Evolutionary conservation across 1,140 invertebrate genomes (phyloP).

Genomic region (Dendrolimus kikuchii): DNA sequence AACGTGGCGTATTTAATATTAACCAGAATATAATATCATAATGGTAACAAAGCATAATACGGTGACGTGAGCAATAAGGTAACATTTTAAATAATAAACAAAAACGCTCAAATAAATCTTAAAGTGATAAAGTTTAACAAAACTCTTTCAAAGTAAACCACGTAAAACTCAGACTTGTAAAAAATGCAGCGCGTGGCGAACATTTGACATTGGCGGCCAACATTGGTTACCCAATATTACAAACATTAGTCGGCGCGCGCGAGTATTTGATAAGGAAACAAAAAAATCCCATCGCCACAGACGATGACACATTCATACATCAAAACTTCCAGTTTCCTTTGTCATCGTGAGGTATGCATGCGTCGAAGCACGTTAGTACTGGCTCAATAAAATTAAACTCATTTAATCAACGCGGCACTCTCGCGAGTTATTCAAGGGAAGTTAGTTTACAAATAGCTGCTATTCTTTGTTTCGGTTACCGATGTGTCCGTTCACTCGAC

Average conservation of each 20-base stretch:
- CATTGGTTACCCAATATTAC: conserved; percentile 15
- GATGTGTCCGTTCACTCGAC: conserved; percentile 21
- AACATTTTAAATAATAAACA: conserved; percentile 49
- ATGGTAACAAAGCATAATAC: conserved; percentile 63
- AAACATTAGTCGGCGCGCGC: conserved; percentile 12
- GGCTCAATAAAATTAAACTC: no score
- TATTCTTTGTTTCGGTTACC: conserved; percentile 38
- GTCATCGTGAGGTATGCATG: neutral
- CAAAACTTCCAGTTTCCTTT: conserved; percentile 11
- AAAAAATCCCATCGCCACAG: conserved; percentile 8
- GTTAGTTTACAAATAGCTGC: no score
- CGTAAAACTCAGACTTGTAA: conserved; percentile 19
- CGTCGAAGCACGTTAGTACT: no score
- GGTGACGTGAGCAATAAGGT: conserved; percentile 44
- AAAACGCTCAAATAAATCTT: conserved; percentile 38
- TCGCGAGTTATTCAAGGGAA: no score
- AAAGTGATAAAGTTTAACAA: conserved; percentile 36
- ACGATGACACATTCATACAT: conserved; percentile 10
- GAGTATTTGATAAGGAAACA: conserved; percentile 18
- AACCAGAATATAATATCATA: conserved; percentile 32
- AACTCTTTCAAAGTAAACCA: conserved; percentile 35
- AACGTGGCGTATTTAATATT: conserved; percentile 1
- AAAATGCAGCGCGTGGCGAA: conserved; percentile 37
- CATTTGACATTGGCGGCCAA: conserved; percentile 27
- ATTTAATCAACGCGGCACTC: no score